Conservation (phyloP, 2,797 vertebrate species). For the Cyclura pinguis region DNA sequence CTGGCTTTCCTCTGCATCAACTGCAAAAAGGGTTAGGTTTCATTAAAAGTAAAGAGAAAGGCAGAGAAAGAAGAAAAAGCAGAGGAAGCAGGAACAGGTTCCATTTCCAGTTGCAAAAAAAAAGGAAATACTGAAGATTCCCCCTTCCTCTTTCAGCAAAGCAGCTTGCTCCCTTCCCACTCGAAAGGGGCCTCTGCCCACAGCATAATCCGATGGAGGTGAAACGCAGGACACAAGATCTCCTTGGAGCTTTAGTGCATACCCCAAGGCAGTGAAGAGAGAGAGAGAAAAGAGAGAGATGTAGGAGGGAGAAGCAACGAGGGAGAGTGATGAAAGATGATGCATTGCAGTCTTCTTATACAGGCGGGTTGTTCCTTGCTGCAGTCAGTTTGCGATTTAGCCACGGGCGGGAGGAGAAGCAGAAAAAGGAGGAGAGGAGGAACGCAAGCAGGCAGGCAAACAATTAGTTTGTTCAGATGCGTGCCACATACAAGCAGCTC, state of each 20-base stretch:
- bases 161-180: not conserved
- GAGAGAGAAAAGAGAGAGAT: not conserved
- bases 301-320: not conserved
- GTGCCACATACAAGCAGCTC: not conserved
- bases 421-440: not conserved
- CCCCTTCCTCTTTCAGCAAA: no score
- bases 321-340: rapidly evolving
- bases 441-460: no score
- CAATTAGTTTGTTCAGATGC: no score
- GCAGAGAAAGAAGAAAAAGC: not conserved
- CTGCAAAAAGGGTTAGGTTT: not conserved
- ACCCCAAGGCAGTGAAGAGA: not conserved
- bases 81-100: not conserved
- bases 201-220: not conserved
- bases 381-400: not conserved
- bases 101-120: not conserved
- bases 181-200: no score
- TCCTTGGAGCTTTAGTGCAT: not conserved
- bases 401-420: not conserved
- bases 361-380: not conserved
- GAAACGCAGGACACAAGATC: not conserved
- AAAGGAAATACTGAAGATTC: not conserved
- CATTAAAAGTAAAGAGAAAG: not conserved
- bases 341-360: not conserved
- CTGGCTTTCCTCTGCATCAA: not conserved